A percentile compares a stretch with the other conserved stretches of the same genome.
Conservation (phyloP, 2,888 invertebrate species). For the Camponotus fellah region DNA sequence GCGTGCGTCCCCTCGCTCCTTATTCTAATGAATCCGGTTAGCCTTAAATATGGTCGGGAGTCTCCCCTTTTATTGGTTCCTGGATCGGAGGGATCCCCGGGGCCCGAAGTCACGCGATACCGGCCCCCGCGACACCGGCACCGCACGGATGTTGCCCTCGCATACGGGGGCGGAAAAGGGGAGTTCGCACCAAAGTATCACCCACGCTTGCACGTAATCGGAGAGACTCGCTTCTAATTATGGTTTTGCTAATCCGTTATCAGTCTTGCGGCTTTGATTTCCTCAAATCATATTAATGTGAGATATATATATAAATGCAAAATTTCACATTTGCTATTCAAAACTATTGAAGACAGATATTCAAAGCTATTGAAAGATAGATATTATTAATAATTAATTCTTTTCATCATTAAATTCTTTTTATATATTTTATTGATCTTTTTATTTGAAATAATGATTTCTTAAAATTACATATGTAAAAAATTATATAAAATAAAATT, state of each 20-base stretch:
- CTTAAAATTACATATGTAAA: background rate
- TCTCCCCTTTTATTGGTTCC: conserved; percentile 58
- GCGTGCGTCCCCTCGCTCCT: conserved; percentile 59
- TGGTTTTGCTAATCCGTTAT: conserved; percentile 14
- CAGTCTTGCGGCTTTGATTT: background rate
- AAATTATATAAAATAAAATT: background rate
- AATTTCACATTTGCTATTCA: background rate
- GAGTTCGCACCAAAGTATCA: background rate
- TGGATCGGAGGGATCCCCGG: conserved; percentile 49
- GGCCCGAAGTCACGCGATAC: conserved; percentile 56
- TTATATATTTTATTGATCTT: background rate
- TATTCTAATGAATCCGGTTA: conserved; percentile 64
- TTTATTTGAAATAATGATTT: background rate
- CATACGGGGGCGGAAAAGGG: background rate
- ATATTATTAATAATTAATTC: background rate
- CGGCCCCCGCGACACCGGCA: conserved; percentile 32
- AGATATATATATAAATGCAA: background rate
- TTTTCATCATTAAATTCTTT: background rate
- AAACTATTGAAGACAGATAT: background rate
- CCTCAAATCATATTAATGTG: background rate
- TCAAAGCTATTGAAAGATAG: background rate
- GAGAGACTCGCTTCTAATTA: conserved; percentile 31
- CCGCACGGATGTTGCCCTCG: background rate
- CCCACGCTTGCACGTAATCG: conserved; percentile 35
- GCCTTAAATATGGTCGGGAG: conserved; percentile 56